phyloP scores from a whole-genome alignment of 1,140 invertebrate species.

The Trichoplusia ni region DNA sequence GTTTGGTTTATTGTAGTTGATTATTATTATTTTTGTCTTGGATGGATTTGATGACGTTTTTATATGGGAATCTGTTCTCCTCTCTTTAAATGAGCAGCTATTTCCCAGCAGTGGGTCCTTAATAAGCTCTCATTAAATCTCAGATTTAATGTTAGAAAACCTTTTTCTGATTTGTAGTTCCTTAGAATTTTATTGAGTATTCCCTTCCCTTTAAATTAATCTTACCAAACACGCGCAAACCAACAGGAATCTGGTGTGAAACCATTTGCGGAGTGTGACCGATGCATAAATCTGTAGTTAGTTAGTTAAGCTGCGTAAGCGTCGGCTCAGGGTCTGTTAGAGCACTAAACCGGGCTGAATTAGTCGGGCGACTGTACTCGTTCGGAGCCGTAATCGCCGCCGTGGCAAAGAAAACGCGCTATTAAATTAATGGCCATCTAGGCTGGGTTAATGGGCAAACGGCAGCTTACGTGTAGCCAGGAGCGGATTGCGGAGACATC shows the following conservation, averaged over 20 bases:
- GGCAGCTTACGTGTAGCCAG: conserved; percentile 34
- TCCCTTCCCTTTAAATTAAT: no score
- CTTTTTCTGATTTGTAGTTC: no score
- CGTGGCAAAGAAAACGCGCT: conserved; percentile 52
- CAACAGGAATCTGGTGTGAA: conserved; percentile 5
- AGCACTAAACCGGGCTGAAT: conserved; percentile 41
- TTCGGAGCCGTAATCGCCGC: conserved; percentile 45
- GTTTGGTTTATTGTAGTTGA: no score
- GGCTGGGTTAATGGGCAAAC: conserved; percentile 38
- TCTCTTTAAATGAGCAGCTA: no score
- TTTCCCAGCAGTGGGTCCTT: no score
- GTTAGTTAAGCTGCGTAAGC: conserved; percentile 42
- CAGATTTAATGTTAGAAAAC: no score
- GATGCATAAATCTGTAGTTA: conserved; percentile 43
- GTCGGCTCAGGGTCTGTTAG: conserved; percentile 17
- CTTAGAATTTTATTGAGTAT: no score
- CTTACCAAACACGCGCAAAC: no score
- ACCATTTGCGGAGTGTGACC: conserved; percentile 21
- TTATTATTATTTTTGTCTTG: no score
- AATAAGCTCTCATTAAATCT: no score
- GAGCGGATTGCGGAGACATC: conserved; percentile 53
- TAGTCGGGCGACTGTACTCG: conserved; percentile 37
- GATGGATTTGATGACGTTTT: no score
- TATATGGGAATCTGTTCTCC: no score
- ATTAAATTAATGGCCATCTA: conserved; percentile 54